Evolutionary conservation across 2,888 invertebrate species (phyloP), one percentile per base, ranked within the genome.

Genomic region (Hanleya hanleyi): DNA sequence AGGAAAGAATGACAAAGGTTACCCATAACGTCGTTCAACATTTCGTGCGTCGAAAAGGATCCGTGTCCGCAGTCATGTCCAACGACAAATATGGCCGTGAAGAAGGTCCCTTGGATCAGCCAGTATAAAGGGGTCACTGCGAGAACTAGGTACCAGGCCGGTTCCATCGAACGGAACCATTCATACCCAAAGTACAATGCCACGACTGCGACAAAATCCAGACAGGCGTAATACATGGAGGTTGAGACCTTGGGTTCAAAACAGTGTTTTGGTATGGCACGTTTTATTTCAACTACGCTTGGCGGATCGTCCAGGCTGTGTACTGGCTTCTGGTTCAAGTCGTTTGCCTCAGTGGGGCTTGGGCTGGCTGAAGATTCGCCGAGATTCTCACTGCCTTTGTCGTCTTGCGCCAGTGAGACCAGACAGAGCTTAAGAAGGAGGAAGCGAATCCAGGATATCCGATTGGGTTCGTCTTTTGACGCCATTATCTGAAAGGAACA

Each of bases 61-160:
- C 84, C 83, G 72, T 89, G 89, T 0, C 88, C 87, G 69, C 87
- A 87, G 73, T 88, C 88, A 67, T 89, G 89, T 0, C 88, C 88
- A 1, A 87, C 67, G 1, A 88, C 87, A 76, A 88, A 88, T 9
- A 89, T 29, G 0, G 84, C 84, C 33, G 85, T 86, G 69, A 88
- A 85, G 36, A 87, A 67, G 2, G 88, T 87, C 26, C 89, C 89
- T 73, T 88, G 87, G 4, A 86, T 37, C 3, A 83, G 78, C 86
- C 85, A 86, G 79, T 85, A 88, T 18, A 82, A 41, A 1, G 86
- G 80, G 47, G 83, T 79, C 9, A 81, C 37, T 1, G 75, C n/a
- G 32, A 4, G 29, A 33, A 67, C 51, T 35, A 72, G 51, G 2
- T 67, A 47, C 29, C 47, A 73, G 7, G 65, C 35, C 9, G 81